A percentile compares a stretch with the other conserved stretches of the same genome.
Conservation (phyloP, 2,888 invertebrate genomes). For the Onchidella celtica region DNA sequence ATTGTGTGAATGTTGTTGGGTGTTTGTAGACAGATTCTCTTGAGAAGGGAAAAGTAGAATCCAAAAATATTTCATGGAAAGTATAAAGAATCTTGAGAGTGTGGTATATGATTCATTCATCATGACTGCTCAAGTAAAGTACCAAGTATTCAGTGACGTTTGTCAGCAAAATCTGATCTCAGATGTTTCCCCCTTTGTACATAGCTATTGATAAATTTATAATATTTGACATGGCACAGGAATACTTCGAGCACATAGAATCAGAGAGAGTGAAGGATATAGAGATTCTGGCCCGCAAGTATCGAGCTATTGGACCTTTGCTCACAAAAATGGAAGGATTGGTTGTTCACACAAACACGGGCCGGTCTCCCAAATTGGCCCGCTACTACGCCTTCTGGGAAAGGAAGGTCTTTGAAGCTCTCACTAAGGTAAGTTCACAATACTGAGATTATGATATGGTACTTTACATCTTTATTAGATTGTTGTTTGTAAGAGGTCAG, state of each 20-base stretch:
- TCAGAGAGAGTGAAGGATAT: conserved; percentile 86
- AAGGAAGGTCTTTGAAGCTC: conserved; percentile 86
- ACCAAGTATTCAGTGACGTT: too few relatives aligned
- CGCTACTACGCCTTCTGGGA: conserved; percentile 92
- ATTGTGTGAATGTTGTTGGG: too few relatives aligned
- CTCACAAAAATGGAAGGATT: conserved; percentile 92
- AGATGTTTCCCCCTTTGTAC: too few relatives aligned
- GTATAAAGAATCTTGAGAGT: too few relatives aligned
- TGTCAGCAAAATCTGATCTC: too few relatives aligned
- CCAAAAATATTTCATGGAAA: too few relatives aligned
- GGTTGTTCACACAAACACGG: conserved; percentile 89
- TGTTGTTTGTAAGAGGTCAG: too few relatives aligned
- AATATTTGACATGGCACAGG: conserved; percentile 78
- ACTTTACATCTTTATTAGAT: background rate
- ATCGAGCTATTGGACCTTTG: conserved; percentile 89
- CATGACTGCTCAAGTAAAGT: too few relatives aligned
- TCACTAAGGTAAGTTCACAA: conserved; percentile 82
- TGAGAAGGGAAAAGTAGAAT: too few relatives aligned
- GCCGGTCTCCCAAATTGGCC: conserved; percentile 87
- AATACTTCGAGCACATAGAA: conserved; percentile 88
- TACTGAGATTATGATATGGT: background rate
- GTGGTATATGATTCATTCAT: too few relatives aligned
- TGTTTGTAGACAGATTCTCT: too few relatives aligned
- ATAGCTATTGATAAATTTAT: background rate
- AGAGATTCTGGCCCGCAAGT: conserved; percentile 86